Percentiles rank a stretch among this genome's conserved stretches.
phyloP scores from a whole-genome alignment of 2,797 vertebrate species.

The Notolepis coatsorum region DNA sequence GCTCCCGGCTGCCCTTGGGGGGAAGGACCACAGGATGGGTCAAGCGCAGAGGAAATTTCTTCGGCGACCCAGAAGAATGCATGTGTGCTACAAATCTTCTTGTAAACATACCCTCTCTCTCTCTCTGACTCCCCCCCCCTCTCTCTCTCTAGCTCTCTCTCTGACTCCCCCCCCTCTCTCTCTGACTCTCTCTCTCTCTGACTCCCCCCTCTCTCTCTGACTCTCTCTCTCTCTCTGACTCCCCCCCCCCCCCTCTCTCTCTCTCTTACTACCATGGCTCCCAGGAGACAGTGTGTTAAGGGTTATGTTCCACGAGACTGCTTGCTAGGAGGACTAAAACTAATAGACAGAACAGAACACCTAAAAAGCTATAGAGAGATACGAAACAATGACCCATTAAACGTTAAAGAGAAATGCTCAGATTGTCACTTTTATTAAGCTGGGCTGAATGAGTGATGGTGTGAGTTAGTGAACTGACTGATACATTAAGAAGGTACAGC shows the following conservation, averaged over 20 bases:
- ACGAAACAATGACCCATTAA: not conserved
- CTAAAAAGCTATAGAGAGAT: not conserved
- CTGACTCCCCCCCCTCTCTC: no score
- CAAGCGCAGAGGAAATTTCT: no score
- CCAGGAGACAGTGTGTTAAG: conserved; percentile 26
- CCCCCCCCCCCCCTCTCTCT: conserved; percentile 15
- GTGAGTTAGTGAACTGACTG: conserved; percentile 5
- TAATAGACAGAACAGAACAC: conserved; percentile 36
- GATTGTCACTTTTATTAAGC: conserved; percentile 28
- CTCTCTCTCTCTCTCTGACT: conserved; percentile 23
- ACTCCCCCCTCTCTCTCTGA: conserved; percentile 40
- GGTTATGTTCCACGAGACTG: conserved; percentile 18
- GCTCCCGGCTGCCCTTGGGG: no score
- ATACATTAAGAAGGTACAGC: conserved; percentile 18
- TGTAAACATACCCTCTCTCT: not conserved
- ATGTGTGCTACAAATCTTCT: no score
- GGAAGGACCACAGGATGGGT: no score
- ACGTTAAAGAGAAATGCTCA: conserved; percentile 13
- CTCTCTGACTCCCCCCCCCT: no score
- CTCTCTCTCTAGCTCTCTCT: no score
- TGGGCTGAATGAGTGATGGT: conserved; percentile 8
- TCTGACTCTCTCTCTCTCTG: no score
- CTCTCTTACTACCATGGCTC: conserved; percentile 16
- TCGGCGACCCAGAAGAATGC: no score
- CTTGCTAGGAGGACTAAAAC: conserved; percentile 36